A percentile compares a stretch with the other conserved stretches of the same genome.
Conservation (phyloP, 2,113 vertebrate species). For the Synchiropus splendidus region DNA sequence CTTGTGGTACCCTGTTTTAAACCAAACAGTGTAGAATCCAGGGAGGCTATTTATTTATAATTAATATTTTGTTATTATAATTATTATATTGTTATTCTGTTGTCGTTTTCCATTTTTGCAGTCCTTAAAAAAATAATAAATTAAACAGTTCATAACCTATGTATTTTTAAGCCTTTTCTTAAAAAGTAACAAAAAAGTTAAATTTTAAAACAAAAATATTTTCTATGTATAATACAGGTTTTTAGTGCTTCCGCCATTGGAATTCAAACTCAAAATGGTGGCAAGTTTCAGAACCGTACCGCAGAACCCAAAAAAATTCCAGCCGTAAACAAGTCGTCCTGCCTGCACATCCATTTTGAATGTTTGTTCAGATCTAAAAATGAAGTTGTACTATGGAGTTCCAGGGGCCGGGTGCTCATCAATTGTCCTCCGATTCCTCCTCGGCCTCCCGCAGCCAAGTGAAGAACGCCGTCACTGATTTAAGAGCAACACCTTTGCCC, state of each 20-base stretch:
- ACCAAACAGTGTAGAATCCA: conserved; percentile 61
- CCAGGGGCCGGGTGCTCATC: conserved; percentile 68
- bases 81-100: conserved; percentile 71
- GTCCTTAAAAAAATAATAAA: conserved; percentile 99
- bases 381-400: conserved; percentile 68
- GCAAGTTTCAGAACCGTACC: conserved; percentile 70
- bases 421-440: conserved; percentile 98
- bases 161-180: conserved; percentile 82
- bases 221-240: conserved; percentile 97
- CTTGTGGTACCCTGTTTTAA: conserved; percentile 70
- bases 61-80: conserved; percentile 57
- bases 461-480: conserved; percentile 94
- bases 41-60: conserved; percentile 53
- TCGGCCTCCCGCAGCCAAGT: conserved; percentile 96
- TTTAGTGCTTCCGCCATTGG: conserved; percentile 81
- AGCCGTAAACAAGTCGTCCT: conserved; percentile 69
- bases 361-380: conserved; percentile 54
- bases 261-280: conserved; percentile 65
- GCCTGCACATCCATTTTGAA: conserved; percentile 59
- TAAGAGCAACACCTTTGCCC: conserved; percentile 90
- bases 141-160: conserved; percentile 87
- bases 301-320: conserved; percentile 59
- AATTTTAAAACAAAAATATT: conserved; percentile 93
- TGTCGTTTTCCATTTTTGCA: conserved; percentile 76
- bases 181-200: conserved; percentile 86